phyloP scores from a whole-genome alignment of 1,140 invertebrate genomes.

The Ceratitis capitata region DNA sequence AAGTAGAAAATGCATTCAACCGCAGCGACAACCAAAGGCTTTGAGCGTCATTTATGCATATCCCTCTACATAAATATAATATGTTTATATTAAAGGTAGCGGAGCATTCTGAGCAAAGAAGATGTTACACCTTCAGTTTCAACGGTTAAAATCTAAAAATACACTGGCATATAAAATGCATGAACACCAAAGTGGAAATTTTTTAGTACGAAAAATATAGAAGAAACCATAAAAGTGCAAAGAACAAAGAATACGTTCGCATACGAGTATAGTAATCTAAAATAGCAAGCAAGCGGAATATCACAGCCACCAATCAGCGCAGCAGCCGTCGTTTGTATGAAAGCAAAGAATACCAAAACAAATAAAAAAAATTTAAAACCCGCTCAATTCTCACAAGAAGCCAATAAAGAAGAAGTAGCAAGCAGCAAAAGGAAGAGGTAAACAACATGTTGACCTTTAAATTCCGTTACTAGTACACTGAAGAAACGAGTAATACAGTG shows the following conservation, averaged over 20 bases:
- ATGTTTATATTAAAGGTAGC: too few species aligned
- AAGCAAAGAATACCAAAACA: neutral
- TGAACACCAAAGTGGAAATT: neutral
- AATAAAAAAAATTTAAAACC: neutral
- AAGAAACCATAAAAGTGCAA: neutral
- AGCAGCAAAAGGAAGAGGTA: conserved; percentile 4
- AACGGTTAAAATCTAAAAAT: neutral
- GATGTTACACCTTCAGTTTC: neutral
- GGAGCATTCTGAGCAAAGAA: neutral
- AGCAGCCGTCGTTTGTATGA: neutral
- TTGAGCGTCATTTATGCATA: neutral
- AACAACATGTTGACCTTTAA: conserved; percentile 27
- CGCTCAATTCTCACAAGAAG: neutral
- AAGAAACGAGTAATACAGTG: neutral
- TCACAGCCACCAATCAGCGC: too few species aligned
- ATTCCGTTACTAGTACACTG: conserved; percentile 17
- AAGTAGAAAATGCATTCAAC: neutral
- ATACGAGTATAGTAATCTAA: neutral
- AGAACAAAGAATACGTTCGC: neutral
- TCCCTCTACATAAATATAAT: neutral
- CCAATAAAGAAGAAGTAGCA: neutral
- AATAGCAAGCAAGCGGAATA: too few species aligned
- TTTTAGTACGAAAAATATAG: neutral
- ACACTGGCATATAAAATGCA: neutral
- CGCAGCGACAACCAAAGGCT: neutral